Base-by-base conservation (phyloP, 2,797 vertebrate species). In the Melanotaenia boesemani region DNA sequence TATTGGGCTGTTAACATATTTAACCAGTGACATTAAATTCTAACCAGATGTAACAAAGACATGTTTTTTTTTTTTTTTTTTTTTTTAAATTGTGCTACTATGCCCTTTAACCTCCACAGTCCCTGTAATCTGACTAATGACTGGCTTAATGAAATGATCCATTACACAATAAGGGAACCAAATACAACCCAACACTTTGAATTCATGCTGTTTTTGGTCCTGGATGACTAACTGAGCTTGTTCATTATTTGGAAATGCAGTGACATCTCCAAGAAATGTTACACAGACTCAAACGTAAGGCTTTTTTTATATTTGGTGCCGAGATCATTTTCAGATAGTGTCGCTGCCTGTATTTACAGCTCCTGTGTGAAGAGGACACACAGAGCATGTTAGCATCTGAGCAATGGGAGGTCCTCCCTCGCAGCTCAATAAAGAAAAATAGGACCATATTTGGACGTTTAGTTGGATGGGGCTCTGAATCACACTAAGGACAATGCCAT, bases 381-480 rank as follows among this genome's bases (percentile, higher is more conserved):
- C 81, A 91, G 88, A 88, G 88, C 79, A 88, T 82, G 84, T 87
- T 86, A 83, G 84, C 74, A 87, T 85, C 74, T 63, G 82, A 84
- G 79, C 86, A 80, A 89, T 89, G 85, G 89, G 86, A 85, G 88
- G 82, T 91, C 88, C 89, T 92, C 86, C 83, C 87, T 89, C 79
- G 58, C 84, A 77, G 88, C 86, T 76, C 79, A 81, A 86, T 86
- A 87, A 85, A 86, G 83, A 89, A 86, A 90, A 93, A 89, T 87
- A 91, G 74, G 72, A 85, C 93, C 93, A 92, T 94, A 94, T 94
- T 94, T 93, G 92, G 92, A 79, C 15, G 83, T 79, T 72, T 76
- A 86, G 86, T 72, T 58, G 71, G 67, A 88, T 88, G 77, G 85
- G 77, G 70, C 86, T 85, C 84, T 86, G 82, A 87, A 88, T 93